These are phyloP conservation scores for Pyralis farinalis DNA, from an alignment of 2,888 invertebrate genomes.

Conservation along the genomic window DNA sequence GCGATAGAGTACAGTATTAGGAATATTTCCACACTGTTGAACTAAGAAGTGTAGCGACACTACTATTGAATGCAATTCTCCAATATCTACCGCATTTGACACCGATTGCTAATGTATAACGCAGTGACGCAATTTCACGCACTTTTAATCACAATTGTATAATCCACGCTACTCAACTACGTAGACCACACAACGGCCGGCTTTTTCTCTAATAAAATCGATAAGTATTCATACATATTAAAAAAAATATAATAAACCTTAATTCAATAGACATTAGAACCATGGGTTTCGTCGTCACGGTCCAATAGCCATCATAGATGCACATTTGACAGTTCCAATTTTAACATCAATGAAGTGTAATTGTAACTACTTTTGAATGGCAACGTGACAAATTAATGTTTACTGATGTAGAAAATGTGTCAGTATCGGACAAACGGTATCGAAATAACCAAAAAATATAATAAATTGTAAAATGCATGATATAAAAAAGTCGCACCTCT, in stretches of 20 bases:
- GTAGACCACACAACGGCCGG: constrained; percentile 58
- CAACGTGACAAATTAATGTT: constrained; percentile 20
- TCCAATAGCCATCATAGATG: constrained; percentile 10
- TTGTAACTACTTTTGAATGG: constrained; percentile 13
- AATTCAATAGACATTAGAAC: no score
- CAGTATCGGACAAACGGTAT: no score
- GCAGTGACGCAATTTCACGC: constrained; percentile 75
- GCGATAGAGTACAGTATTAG: no score
- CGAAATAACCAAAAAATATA: no score
- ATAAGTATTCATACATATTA: constrained; percentile 10
- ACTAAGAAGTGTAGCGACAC: constrained; percentile 47
- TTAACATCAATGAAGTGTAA: constrained; percentile 22
- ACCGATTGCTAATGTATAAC: constrained; percentile 27
- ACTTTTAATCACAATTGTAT: constrained; percentile 50
- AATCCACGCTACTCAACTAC: constrained; percentile 53
- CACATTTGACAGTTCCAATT: constrained; percentile 31
- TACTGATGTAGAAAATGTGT: constrained; percentile 20
- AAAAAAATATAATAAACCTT: not conserved
- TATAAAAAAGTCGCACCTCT: no score
- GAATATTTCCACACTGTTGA: constrained; percentile 32
- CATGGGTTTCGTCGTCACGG: no score
- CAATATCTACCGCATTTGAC: constrained; percentile 47
- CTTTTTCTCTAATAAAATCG: constrained; percentile 14
- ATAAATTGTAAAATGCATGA: no score
- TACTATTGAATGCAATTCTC: constrained; percentile 39